These are phyloP conservation scores for Actinia equina DNA, from an alignment of 64 coral and sea anemone species.

Conservation along the genomic window DNA sequence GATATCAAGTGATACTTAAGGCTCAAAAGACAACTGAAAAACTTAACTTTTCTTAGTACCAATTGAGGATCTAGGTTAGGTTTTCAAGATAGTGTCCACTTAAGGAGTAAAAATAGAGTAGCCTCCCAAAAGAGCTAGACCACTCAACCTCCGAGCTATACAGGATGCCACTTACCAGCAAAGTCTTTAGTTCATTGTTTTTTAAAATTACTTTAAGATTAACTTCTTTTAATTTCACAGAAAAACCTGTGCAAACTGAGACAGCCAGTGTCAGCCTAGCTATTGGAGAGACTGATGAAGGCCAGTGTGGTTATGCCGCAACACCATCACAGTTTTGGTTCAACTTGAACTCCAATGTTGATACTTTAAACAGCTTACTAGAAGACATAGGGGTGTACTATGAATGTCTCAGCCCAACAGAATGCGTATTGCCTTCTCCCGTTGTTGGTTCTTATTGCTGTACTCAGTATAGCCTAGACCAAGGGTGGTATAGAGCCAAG, in stretches of 20 bases:
- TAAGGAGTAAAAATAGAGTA: no score
- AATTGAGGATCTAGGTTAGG: no score
- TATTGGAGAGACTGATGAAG: neutral
- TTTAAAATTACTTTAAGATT: no score
- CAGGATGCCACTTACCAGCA: no score
- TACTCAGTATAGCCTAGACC: constrained; percentile 53
- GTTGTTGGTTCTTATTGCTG: constrained; percentile 54
- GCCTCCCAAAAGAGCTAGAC: no score
- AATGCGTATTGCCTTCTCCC: constrained; percentile 57
- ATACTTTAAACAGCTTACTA: constrained; percentile 46
- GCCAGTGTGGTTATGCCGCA: neutral
- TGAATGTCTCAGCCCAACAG: constrained; percentile 28
- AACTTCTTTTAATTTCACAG: neutral
- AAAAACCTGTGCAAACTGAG: neutral
- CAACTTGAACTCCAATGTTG: constrained; percentile 48
- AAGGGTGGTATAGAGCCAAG: constrained; percentile 75
- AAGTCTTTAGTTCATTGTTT: no score
- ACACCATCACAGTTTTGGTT: constrained; percentile 75
- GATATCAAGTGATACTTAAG: no score
- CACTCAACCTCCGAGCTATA: no score
- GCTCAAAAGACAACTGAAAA: no score
- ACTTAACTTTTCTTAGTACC: no score
- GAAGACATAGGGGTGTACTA: constrained; percentile 62
- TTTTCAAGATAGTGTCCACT: no score
- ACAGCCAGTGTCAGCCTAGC: neutral